Evolutionary conservation across 92 coral and sea anemone genomes (phyloP).

Genomic region (Desmophyllum pertusum): DNA sequence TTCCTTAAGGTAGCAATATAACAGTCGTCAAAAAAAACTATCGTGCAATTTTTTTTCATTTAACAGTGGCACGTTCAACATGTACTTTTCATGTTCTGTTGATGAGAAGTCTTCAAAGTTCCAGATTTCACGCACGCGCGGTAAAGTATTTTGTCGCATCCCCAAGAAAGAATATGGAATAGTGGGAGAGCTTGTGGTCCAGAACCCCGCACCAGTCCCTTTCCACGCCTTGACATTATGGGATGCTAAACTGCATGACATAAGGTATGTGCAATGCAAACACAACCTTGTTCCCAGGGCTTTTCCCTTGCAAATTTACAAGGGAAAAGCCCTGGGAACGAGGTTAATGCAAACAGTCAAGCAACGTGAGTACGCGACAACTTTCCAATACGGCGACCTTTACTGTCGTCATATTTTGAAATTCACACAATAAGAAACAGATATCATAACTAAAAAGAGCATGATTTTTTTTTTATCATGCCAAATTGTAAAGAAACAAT

Average conservation of each 20-base stretch:
- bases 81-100: slow-evolving; percentile 53
- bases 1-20: too few species aligned
- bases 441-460: neutral
- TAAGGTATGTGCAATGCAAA: slow-evolving; percentile 17
- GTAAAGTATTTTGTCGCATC: slow-evolving; percentile 31
- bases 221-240: slow-evolving; percentile 51
- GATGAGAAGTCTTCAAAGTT: slow-evolving; percentile 37
- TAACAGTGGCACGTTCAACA: neutral
- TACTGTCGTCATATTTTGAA: too few species aligned
- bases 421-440: too few species aligned
- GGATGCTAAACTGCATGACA: slow-evolving; percentile 24
- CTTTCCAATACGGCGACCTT: too few species aligned
- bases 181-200: slow-evolving; percentile 50
- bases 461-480: too few species aligned
- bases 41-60: neutral
- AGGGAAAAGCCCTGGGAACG: too few species aligned
- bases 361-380: too few species aligned
- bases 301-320: too few species aligned
- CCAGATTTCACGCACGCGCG: slow-evolving; percentile 42
- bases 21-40: too few species aligned
- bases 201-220: slow-evolving; percentile 45
- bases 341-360: too few species aligned
- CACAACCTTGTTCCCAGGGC: too few species aligned
- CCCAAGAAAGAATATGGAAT: slow-evolving; percentile 42
- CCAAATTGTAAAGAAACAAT: too few species aligned